Conservation (phyloP, 1,140 invertebrate species). For the Hyles vespertilio region DNA sequence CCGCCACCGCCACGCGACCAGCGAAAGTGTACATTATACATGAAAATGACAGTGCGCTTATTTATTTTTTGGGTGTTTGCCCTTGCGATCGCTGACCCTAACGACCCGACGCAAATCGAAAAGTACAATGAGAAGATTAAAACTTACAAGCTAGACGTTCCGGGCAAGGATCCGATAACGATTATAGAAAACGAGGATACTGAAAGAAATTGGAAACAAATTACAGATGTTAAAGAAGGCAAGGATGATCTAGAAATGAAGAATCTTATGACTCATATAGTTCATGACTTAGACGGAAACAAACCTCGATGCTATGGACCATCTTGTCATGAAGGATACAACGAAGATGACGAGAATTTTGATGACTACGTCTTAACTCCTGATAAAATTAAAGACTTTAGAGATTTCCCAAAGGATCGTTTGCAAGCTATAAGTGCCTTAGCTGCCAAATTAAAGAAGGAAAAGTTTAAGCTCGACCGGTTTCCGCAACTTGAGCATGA, state of each 20-base stretch:
- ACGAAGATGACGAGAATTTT: conserved; percentile 63
- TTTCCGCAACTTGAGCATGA: conserved; percentile 42
- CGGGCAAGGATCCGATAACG: conserved; percentile 74
- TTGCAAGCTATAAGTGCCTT: conserved; percentile 64
- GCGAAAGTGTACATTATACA: conserved; percentile 58
- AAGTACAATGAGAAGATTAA: conserved; percentile 49
- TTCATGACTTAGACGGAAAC: conserved; percentile 47
- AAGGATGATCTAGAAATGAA: conserved; percentile 62
- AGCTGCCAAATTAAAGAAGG: conserved; percentile 57
- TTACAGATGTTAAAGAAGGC: conserved; percentile 28
- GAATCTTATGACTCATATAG: conserved; percentile 65
- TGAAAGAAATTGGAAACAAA: conserved; percentile 33
- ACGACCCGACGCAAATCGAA: conserved; percentile 41
- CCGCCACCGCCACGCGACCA: conserved; percentile 47
- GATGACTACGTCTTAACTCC: conserved; percentile 78
- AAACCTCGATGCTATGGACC: conserved; percentile 66
- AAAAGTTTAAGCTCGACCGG: conserved; percentile 52
- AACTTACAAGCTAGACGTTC: conserved; percentile 70
- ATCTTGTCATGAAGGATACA: conserved; percentile 65
- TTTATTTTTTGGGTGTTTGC: conserved; percentile 43
- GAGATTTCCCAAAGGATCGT: conserved; percentile 62
- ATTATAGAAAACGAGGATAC: conserved; percentile 64
- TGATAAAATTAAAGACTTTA: conserved; percentile 76
- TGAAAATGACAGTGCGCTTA: conserved; percentile 61
- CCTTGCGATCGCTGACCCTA: conserved; percentile 33